phyloP scores from a whole-genome alignment of 2,888 invertebrate genomes.

The Agrochola lychnidis region DNA sequence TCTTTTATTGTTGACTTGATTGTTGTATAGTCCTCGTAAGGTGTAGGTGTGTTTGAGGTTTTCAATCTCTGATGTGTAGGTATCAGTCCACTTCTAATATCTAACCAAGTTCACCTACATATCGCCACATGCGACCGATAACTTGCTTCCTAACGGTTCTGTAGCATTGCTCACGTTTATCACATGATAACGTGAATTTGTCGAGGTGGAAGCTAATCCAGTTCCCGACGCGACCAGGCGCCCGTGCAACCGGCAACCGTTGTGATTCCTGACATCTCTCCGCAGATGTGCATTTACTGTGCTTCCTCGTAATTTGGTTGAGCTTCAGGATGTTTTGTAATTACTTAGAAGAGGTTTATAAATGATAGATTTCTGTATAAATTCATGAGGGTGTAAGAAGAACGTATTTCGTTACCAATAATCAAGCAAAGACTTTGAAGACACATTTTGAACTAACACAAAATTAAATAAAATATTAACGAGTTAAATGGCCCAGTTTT shows the following conservation, averaged over 20 bases:
- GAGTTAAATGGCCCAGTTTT: neutral
- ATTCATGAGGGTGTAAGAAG: neutral
- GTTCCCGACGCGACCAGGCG: neutral
- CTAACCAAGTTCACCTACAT: neutral
- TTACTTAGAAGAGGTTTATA: neutral
- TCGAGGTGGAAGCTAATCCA: conserved; percentile 1
- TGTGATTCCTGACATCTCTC: neutral
- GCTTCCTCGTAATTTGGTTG: neutral
- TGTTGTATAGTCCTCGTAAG: neutral
- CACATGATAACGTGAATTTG: neutral
- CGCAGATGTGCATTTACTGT: neutral
- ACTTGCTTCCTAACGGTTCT: neutral
- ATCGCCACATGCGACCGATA: neutral
- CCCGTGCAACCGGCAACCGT: neutral
- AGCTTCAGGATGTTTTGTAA: neutral
- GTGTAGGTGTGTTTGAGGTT: neutral
- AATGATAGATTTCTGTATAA: neutral
- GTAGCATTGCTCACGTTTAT: neutral
- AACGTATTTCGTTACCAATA: neutral
- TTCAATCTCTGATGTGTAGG: neutral
- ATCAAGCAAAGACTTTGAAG: neutral
- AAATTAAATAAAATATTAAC: neutral
- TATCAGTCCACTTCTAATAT: too few species aligned
- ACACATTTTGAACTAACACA: neutral
- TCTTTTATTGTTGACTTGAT: neutral